phyloP scores from a whole-genome alignment of 2,888 invertebrate genomes.

The Sturmia bella region DNA sequence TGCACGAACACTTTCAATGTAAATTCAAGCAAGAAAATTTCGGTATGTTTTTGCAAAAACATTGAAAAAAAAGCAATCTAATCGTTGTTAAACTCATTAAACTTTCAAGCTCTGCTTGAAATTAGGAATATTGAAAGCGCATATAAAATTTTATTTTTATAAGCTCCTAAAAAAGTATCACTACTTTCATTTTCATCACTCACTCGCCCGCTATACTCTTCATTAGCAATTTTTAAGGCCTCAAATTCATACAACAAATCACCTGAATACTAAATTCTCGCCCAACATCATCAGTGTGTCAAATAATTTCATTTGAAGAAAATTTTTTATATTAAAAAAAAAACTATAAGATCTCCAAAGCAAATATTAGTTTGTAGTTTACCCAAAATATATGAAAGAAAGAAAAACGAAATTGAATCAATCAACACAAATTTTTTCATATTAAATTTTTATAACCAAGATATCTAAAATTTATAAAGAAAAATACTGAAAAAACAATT shows the following conservation, averaged over 20 bases:
- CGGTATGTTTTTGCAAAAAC: no score
- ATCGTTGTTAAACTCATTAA: no score
- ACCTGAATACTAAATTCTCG: conserved; percentile 8
- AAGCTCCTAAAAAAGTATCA: no score
- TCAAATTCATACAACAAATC: background rate
- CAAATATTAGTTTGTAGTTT: conserved; percentile 67
- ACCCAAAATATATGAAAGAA: conserved; percentile 25
- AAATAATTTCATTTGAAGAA: conserved; percentile 32
- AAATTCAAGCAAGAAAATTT: no score
- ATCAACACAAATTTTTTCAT: conserved; percentile 57
- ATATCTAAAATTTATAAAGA: conserved; percentile 9
- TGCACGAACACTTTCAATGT: no score
- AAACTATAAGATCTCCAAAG: conserved; percentile 29
- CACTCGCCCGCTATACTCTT: conserved; percentile 6
- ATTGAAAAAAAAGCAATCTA: no score
- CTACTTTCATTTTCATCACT: background rate
- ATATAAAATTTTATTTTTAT: no score
- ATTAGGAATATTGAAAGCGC: no score
- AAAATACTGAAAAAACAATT: conserved; percentile 41
- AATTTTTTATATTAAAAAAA: conserved; percentile 23
- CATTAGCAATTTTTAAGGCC: background rate
- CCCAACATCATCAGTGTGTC: conserved; percentile 35
- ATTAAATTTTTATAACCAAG: conserved; percentile 48
- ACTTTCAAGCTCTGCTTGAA: no score
- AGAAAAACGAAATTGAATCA: conserved; percentile 34